These are phyloP conservation scores for Corythucha ciliata DNA, from an alignment of 2,888 invertebrate species.

Conservation along the genomic window DNA sequence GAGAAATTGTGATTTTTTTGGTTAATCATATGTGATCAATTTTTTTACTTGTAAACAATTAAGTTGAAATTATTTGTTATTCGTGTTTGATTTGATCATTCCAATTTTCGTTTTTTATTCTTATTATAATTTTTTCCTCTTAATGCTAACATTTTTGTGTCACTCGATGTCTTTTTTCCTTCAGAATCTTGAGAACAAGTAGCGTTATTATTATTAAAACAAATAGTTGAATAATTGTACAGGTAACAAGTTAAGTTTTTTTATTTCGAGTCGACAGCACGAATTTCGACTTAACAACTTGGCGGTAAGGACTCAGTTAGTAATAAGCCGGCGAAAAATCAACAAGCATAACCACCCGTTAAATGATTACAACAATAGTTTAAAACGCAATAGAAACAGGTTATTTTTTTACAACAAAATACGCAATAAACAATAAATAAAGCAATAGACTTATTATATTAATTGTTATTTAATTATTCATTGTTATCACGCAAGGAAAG, in stretches of 20 bases:
- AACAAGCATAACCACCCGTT: too few species aligned
- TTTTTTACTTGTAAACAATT: too few species aligned
- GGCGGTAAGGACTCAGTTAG: slow-evolving; percentile 20
- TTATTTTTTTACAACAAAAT: too few species aligned
- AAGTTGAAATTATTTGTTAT: slow-evolving; percentile 29
- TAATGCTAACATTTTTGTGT: too few species aligned
- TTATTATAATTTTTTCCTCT: not conserved
- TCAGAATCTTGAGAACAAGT: slow-evolving; percentile 30
- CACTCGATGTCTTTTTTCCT: slow-evolving; percentile 10
- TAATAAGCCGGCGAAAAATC: too few species aligned
- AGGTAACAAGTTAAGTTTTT: slow-evolving; percentile 24
- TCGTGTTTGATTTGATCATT: slow-evolving; percentile 28
- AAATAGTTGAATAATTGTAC: slow-evolving; percentile 26
- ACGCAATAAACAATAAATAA: too few species aligned
- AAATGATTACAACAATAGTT: too few species aligned
- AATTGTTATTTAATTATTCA: too few species aligned
- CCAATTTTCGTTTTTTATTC: slow-evolving; percentile 13
- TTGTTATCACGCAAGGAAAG: too few species aligned
- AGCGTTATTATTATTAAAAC: too few species aligned
- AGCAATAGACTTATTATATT: too few species aligned
- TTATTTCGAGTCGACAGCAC: too few species aligned
- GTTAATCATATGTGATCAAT: slow-evolving; percentile 31
- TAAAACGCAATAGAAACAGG: not conserved
- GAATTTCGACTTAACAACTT: slow-evolving; percentile 29
- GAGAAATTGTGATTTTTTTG: slow-evolving; percentile 31